Percentiles rank a stretch among this genome's conserved stretches.
Evolutionary conservation across 2,113 vertebrate genomes (phyloP).

Genomic region (Oreamnos americanus): DNA sequence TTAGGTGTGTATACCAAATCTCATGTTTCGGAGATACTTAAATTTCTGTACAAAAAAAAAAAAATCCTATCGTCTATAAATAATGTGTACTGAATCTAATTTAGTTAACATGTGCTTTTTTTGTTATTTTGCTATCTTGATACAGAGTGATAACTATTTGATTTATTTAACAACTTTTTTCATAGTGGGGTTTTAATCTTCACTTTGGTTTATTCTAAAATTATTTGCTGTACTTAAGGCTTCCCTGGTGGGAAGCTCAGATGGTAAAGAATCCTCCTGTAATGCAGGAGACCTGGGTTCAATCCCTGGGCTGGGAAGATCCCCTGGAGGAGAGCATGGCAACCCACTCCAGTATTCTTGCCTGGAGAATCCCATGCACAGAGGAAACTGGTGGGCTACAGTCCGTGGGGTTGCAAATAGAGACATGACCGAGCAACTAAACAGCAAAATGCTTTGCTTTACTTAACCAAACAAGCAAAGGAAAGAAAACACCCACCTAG

Average conservation of each 20-base stretch:
- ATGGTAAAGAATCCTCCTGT: neutral
- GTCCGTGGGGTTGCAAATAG: neutral
- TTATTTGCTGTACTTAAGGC: neutral
- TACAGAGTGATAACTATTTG: neutral
- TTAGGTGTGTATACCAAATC: neutral
- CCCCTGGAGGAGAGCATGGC: neutral
- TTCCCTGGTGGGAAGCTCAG: neutral
- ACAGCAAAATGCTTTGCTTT: neutral
- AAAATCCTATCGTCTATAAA: neutral
- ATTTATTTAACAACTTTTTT: neutral
- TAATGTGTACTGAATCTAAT: neutral
- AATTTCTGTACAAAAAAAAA: neutral
- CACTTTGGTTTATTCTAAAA: neutral
- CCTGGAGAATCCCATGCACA: neutral
- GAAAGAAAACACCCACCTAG: neutral
- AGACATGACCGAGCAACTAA: neutral
- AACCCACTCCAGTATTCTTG: neutral
- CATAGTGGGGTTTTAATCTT: neutral
- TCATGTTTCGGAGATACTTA: constrained; percentile 33
- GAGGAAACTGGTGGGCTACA: neutral
- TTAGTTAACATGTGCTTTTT: neutral
- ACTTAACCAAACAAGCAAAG: neutral
- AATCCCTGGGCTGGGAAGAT: neutral
- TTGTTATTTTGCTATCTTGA: neutral
- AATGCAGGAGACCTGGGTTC: neutral